These are phyloP conservation scores for Nothocercus julius DNA, from an alignment of 2,113 vertebrate species.

Conservation along the genomic window DNA sequence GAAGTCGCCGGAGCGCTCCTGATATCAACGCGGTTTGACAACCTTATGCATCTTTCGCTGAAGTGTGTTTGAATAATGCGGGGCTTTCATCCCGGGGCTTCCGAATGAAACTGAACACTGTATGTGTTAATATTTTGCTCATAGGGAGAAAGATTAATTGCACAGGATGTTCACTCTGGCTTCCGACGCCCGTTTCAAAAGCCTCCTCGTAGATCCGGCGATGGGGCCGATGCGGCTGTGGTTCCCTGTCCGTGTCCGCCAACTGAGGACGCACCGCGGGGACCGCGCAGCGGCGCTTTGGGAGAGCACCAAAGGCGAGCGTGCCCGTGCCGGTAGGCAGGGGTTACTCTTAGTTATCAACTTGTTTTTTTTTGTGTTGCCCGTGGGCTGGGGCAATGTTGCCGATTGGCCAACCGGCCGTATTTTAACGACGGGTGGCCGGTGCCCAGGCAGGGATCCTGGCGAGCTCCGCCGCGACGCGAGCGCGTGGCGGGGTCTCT, in stretches of 20 bases:
- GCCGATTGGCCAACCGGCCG: slow-evolving; percentile 60
- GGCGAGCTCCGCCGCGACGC: slow-evolving; percentile 60
- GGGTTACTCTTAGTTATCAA: background rate
- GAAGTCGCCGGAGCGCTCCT: background rate
- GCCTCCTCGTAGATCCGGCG: background rate
- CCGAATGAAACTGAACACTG: slow-evolving; percentile 24
- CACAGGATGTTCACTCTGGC: background rate
- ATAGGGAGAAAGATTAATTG: background rate
- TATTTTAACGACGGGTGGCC: slow-evolving; percentile 57
- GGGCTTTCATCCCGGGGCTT: slow-evolving; percentile 19
- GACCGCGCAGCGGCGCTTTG: background rate
- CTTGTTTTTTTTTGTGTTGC: slow-evolving; percentile 19
- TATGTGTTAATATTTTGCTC: slow-evolving; percentile 28
- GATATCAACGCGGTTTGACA: background rate
- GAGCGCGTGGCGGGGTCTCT: background rate
- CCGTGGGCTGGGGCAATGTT: slow-evolving; percentile 55
- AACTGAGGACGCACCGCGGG: background rate
- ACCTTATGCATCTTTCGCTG: slow-evolving; percentile 25
- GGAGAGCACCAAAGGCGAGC: background rate
- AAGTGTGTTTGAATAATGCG: slow-evolving; percentile 39
- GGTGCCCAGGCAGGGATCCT: slow-evolving; percentile 51
- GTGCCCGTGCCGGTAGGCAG: background rate
- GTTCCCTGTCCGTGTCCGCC: background rate
- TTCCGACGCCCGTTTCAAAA: background rate
- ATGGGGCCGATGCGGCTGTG: background rate